Conservation (phyloP, 2,888 invertebrate species). For the Parthenolecanium corni region DNA sequence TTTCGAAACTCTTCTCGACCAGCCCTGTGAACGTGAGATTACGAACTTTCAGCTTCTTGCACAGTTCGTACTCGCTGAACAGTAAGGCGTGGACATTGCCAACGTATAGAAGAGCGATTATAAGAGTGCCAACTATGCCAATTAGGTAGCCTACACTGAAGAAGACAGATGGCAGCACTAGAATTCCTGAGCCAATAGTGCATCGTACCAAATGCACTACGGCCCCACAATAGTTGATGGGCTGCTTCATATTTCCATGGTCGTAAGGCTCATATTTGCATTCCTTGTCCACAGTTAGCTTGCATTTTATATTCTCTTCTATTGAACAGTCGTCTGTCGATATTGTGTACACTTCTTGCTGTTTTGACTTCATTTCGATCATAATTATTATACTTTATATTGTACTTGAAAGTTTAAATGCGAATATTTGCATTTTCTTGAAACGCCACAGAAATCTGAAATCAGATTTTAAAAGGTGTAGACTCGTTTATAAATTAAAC, state of each 20-base stretch:
- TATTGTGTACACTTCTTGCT: too few relatives aligned
- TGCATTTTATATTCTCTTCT: too few relatives aligned
- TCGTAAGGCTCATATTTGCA: constrained; percentile 1
- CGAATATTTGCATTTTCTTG: too few relatives aligned
- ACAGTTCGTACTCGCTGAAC: constrained; percentile 1
- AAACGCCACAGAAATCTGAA: too few relatives aligned
- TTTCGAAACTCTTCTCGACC: neutral
- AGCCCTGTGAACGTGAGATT: neutral
- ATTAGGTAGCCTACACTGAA: constrained; percentile 8
- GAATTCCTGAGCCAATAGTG: neutral
- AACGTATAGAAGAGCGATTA: neutral
- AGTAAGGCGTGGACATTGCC: constrained; percentile 2
- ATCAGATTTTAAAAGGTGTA: too few relatives aligned
- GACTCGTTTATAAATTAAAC: too few relatives aligned
- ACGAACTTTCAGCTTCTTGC: neutral
- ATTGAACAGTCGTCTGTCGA: too few relatives aligned
- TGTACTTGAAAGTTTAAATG: too few relatives aligned
- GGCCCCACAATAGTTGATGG: neutral
- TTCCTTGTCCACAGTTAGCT: too few relatives aligned
- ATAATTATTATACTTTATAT: too few relatives aligned
- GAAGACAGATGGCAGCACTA: neutral
- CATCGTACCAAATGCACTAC: neutral
- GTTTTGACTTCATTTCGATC: too few relatives aligned
- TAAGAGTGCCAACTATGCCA: neutral
- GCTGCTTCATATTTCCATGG: neutral